These are phyloP conservation scores for Camptogramma bilineatum DNA, from an alignment of 2,888 invertebrate genomes.

Conservation along the genomic window DNA sequence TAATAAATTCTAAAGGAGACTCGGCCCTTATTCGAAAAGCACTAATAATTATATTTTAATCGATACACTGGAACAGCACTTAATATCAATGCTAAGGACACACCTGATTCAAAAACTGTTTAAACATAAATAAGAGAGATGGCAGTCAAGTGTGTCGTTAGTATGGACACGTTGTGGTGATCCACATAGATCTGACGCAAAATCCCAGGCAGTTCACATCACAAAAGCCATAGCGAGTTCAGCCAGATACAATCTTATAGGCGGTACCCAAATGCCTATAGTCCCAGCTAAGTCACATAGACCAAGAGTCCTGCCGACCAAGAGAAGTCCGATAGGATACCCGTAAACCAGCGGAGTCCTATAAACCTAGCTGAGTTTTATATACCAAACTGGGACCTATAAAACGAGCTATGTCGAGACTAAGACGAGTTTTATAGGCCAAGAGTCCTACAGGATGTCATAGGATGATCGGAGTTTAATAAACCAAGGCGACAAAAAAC, in stretches of 20 bases:
- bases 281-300: background rate
- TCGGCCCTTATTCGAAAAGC: slow-evolving; percentile 11
- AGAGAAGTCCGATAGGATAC: no score
- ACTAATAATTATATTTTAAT: slow-evolving; percentile 3
- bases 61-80: slow-evolving; percentile 9
- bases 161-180: slow-evolving; percentile 1
- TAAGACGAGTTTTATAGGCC: background rate
- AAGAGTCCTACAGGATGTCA: background rate
- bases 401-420: background rate
- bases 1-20: background rate
- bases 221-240: slow-evolving; percentile 29
- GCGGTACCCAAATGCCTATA: background rate
- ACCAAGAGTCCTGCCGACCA: background rate
- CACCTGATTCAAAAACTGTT: background rate
- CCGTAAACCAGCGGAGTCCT: background rate
- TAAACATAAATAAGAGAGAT: background rate
- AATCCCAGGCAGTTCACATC: slow-evolving; percentile 19
- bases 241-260: background rate
- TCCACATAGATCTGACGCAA: slow-evolving; percentile 1
- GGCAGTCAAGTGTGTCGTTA: background rate
- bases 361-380: background rate
- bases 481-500: no score
- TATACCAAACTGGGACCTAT: background rate
- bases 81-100: background rate
- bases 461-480: background rate